Evolutionary conservation across 2,888 invertebrate species (phyloP).

Genomic region (Epistrophella euchroma): DNA sequence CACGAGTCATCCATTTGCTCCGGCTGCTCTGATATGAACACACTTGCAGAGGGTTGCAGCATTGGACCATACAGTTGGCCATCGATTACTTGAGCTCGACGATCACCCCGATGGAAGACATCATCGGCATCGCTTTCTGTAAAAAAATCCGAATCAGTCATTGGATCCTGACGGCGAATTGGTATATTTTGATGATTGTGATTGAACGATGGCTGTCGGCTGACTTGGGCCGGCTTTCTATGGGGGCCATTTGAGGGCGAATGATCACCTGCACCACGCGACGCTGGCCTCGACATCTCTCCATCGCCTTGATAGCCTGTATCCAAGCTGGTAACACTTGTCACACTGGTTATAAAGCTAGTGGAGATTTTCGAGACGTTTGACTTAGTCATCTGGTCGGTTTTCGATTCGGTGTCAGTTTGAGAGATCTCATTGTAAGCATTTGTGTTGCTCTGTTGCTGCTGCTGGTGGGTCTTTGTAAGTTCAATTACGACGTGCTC

Average conservation of each 20-base stretch:
- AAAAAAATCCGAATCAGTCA: slow-evolving; percentile 96
- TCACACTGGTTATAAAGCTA: slow-evolving; percentile 93
- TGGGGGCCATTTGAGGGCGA: slow-evolving; percentile 86
- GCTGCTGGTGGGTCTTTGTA: slow-evolving; percentile 80
- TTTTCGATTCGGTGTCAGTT: slow-evolving; percentile 86
- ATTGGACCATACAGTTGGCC: slow-evolving; percentile 92
- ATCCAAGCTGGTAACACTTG: slow-evolving; percentile 96
- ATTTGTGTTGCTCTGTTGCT: slow-evolving; percentile 70
- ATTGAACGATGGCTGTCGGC: slow-evolving; percentile 84
- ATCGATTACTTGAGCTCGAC: slow-evolving; percentile 93
- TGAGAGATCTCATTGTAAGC: slow-evolving; percentile 85
- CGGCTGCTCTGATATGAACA: slow-evolving; percentile 85
- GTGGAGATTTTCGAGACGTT: slow-evolving; percentile 88
- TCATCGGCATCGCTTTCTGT: slow-evolving; percentile 96
- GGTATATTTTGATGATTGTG: slow-evolving; percentile 85
- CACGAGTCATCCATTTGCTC: slow-evolving; percentile 88
- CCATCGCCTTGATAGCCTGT: slow-evolving; percentile 97
- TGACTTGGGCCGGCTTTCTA: slow-evolving; percentile 80
- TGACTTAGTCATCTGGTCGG: slow-evolving; percentile 86
- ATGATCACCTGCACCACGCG: slow-evolving; percentile 90
- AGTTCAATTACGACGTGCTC: slow-evolving; percentile 83
- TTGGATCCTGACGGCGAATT: slow-evolving; percentile 90
- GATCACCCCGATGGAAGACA: slow-evolving; percentile 87
- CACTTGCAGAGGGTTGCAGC: slow-evolving; percentile 84
- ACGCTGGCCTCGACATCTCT: slow-evolving; percentile 94